Percentiles rank a stretch among this genome's conserved stretches.
phyloP scores from a whole-genome alignment of 1,140 invertebrate species.

The Antheraea mylitta region DNA sequence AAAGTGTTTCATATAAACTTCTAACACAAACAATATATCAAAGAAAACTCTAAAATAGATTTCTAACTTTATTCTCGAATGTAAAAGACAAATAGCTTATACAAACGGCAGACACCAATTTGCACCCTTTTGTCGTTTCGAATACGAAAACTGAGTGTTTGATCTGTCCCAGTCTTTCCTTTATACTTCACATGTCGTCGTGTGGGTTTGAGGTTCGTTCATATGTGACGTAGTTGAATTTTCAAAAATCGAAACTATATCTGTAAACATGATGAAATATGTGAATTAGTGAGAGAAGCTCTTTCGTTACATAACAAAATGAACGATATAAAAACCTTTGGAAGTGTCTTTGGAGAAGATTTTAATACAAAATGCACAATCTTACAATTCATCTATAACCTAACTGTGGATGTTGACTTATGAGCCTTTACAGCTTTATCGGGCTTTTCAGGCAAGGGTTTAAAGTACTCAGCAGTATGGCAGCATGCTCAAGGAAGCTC shows the following conservation, averaged over 20 bases:
- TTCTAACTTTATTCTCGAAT: conserved; percentile 14
- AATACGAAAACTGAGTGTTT: conserved; percentile 23
- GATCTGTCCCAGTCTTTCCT: conserved; percentile 20
- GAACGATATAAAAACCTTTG: too few species aligned
- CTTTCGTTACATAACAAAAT: too few species aligned
- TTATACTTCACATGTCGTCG: not conserved
- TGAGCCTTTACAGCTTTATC: too few species aligned
- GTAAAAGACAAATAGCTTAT: conserved; percentile 28
- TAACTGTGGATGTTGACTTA: too few species aligned
- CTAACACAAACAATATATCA: not conserved
- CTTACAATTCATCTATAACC: too few species aligned
- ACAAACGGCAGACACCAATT: conserved; percentile 21
- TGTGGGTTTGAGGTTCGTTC: not conserved
- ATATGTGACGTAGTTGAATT: not conserved
- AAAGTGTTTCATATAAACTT: not conserved
- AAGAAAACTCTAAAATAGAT: conserved; percentile 17
- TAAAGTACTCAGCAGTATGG: too few species aligned
- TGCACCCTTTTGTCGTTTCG: conserved; percentile 21
- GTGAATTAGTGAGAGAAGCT: too few species aligned
- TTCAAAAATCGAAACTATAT: not conserved
- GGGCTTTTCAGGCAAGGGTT: too few species aligned
- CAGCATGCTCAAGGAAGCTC: too few species aligned
- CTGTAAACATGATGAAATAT: too few species aligned
- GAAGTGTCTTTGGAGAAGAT: too few species aligned
- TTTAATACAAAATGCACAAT: too few species aligned